Base-by-base conservation (phyloP, 2,888 invertebrate genomes). In the Selenia dentaria region DNA sequence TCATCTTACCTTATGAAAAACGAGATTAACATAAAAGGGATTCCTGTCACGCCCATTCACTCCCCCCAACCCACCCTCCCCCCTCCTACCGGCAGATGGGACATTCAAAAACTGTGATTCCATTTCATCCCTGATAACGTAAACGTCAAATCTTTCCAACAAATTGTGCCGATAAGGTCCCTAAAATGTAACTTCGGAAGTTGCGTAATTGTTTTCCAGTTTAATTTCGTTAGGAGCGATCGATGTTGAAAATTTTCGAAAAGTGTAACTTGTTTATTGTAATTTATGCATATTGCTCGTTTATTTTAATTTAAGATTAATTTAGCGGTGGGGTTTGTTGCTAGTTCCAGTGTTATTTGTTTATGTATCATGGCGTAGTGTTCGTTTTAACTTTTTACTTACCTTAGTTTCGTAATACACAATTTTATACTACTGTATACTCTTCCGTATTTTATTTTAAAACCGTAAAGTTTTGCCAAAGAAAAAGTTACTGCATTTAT, bases 161-260 rank as follows among this genome's bases (percentile, higher is more conserved):
- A 62, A 73, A 70, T 65, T 65, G 64, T 57, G 10, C 58, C 60
- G 72, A 73, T 73, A 73, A 73, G 65, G 61, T 51, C 44, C 46
- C 43, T 46, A 36, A 34, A 40, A 40, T 44, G 42, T 44, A 54
- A 47, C 46, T 49, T 39, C 40, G 47, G 50, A 54, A 59, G 46
- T 62, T 59, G 29, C 44, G 47, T 57, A 57, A 59, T 57, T 57
- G 49, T 54, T 57, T 55, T 50, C 33, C 40, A 45, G 47, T 57
- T 57, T 49, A 53, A 59, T 59, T 54, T 48, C 31, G 40, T 39
- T 48, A 31, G 24, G 20, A 38, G 35, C 32, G 43, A 54, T 52
- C 47, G 43, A 40, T 44, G 34, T 38, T 29, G 39, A 32, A 32
- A 44, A 35, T 47, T 47, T 50, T 45, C 12, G 25, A 38, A 35